Evolutionary conservation across 2,888 invertebrate species (phyloP).

Genomic region (Sarcophaga subvicina): DNA sequence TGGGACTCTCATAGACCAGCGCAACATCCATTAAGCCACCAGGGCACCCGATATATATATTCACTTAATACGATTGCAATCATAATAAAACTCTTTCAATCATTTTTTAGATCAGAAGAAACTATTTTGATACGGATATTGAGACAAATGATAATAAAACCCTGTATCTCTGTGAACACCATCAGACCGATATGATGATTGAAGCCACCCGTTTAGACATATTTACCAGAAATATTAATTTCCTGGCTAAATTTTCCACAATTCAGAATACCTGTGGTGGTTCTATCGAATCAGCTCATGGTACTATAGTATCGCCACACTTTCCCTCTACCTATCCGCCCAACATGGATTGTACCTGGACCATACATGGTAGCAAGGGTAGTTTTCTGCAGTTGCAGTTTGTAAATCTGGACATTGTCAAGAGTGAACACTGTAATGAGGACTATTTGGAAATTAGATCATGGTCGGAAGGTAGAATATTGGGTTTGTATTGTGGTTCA

Average conservation of each 20-base stretch:
- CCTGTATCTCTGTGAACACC: slow-evolving; percentile 69
- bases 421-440: slow-evolving; percentile 88
- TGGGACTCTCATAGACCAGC: too few relatives aligned
- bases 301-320: slow-evolving; percentile 87
- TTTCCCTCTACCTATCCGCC: slow-evolving; percentile 88
- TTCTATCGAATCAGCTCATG: slow-evolving; percentile 84
- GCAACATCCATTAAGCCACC: too few relatives aligned
- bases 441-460: slow-evolving; percentile 94
- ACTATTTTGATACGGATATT: slow-evolving; percentile 35
- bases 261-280: slow-evolving; percentile 87
- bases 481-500: slow-evolving; percentile 89
- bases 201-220: slow-evolving; percentile 71
- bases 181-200: slow-evolving; percentile 71
- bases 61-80: too few relatives aligned
- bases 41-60: too few relatives aligned
- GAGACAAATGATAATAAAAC: slow-evolving; percentile 40
- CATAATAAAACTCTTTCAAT: too few relatives aligned
- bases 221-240: slow-evolving; percentile 69
- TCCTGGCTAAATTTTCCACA: slow-evolving; percentile 82
- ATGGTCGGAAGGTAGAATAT: slow-evolving; percentile 85
- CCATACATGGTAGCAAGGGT: slow-evolving; percentile 85
- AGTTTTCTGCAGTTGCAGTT: slow-evolving; percentile 87
- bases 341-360: slow-evolving; percentile 90
- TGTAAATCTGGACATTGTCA: slow-evolving; percentile 86
- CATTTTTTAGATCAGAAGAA: slow-evolving; percentile 38